Conservation (phyloP, 2,113 vertebrate genomes). For the Cariama cristata region DNA sequence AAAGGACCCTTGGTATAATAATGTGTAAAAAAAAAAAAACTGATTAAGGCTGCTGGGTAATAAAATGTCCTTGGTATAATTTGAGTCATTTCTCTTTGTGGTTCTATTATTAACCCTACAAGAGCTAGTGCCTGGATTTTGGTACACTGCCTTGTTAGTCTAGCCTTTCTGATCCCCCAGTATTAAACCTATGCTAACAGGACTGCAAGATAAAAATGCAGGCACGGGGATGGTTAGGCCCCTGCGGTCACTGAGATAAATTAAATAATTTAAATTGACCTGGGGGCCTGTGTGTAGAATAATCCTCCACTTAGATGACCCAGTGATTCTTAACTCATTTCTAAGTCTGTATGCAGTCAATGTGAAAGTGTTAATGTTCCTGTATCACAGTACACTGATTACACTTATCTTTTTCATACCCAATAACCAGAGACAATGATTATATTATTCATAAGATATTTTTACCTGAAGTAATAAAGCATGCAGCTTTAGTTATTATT, state of each 20-base stretch:
- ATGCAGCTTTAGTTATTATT: conserved; percentile 77
- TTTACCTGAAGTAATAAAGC: conserved; percentile 80
- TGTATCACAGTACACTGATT: conserved; percentile 53
- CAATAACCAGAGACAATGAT: conserved; percentile 78
- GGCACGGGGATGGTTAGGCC: conserved; percentile 38
- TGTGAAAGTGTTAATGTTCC: conserved; percentile 63
- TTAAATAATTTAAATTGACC: conserved; percentile 80
- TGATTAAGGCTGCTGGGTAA: conserved; percentile 38
- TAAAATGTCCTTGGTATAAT: conserved; percentile 19
- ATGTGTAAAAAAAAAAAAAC: conserved; percentile 25
- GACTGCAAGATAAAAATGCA: conserved; percentile 63
- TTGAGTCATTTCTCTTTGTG: conserved; percentile 15
- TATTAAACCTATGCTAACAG: conserved; percentile 44
- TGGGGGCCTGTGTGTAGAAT: conserved; percentile 68
- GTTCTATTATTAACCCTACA: conserved; percentile 22
- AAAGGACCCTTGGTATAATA: conserved; percentile 36
- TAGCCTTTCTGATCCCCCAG: background rate
- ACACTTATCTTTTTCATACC: conserved; percentile 73
- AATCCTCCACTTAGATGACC: conserved; percentile 73
- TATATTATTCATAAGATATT: conserved; percentile 82
- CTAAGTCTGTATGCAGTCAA: conserved; percentile 56
- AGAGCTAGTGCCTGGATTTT: background rate
- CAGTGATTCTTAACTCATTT: conserved; percentile 66
- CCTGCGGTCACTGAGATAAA: conserved; percentile 72
- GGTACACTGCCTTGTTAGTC: background rate